A percentile compares a stretch with the other conserved stretches of the same genome.
Conservation (phyloP, 2,113 vertebrate species). For the Macrotus californicus region DNA sequence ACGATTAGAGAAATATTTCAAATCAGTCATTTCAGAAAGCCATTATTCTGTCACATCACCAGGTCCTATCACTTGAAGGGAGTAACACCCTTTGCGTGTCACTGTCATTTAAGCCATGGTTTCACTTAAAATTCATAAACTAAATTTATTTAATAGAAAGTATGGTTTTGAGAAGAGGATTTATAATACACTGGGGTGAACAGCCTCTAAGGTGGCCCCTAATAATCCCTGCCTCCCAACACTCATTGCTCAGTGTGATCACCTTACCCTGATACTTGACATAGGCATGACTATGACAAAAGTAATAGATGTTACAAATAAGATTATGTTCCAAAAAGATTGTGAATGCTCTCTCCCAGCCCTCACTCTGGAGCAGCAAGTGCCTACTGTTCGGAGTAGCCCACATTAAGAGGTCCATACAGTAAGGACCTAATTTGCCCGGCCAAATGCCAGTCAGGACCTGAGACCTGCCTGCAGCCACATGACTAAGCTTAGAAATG, state of each 20-base stretch:
- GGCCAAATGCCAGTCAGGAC: neutral
- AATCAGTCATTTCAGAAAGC: neutral
- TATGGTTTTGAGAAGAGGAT: neutral
- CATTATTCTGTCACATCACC: neutral
- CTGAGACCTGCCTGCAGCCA: neutral
- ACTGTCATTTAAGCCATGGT: neutral
- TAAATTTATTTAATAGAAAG: neutral
- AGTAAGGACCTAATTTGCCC: neutral
- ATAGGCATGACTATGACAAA: neutral
- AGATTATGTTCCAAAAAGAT: neutral
- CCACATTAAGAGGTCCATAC: neutral
- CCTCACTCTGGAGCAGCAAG: neutral
- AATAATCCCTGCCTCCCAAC: neutral
- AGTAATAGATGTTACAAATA: neutral
- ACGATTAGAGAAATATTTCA: neutral
- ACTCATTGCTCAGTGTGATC: neutral
- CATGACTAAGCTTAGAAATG: neutral
- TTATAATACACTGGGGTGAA: neutral
- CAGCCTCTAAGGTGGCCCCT: neutral
- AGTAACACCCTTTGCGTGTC: neutral
- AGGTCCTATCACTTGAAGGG: neutral
- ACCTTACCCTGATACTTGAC: neutral
- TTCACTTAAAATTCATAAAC: constrained; percentile 14
- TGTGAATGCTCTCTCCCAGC: neutral
- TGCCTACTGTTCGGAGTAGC: neutral